Conservation (phyloP, 2,797 vertebrate species). For the Hapalemur alaotrensis region DNA sequence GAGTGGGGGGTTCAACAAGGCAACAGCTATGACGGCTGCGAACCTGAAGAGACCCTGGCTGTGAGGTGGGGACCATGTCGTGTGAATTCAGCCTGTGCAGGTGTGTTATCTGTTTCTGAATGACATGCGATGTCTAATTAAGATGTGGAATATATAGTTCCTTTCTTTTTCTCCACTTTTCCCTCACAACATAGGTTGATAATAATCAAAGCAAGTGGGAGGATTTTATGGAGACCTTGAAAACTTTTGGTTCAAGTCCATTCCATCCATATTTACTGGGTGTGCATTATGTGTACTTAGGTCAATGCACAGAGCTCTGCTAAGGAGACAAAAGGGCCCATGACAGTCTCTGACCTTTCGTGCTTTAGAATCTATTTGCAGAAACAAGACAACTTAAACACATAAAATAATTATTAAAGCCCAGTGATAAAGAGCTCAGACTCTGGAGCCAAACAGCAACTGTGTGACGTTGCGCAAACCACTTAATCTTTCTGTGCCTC, state of each 20-base stretch:
- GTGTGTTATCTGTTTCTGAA: neutral
- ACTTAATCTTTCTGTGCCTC: neutral
- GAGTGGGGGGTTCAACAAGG: neutral
- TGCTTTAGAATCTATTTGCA: neutral
- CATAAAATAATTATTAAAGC: neutral
- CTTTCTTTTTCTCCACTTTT: neutral
- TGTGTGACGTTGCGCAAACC: neutral
- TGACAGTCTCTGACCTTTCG: neutral
- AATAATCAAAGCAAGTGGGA: slow-evolving; percentile 13
- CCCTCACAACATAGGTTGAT: neutral
- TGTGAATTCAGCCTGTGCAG: neutral
- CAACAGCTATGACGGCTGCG: neutral
- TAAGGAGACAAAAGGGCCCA: neutral
- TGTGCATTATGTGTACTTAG: neutral
- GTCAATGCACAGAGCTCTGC: neutral
- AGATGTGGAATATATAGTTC: neutral
- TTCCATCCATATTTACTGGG: neutral
- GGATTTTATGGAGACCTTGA: neutral
- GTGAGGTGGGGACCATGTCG: neutral
- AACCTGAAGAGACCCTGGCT: neutral
- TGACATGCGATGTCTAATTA: neutral
- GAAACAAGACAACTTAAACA: neutral
- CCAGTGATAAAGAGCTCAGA: neutral
- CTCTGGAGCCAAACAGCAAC: neutral
- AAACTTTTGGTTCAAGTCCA: neutral